Evolutionary conservation across 1,140 invertebrate species (phyloP).

Genomic region (Sycophila sp.): DNA sequence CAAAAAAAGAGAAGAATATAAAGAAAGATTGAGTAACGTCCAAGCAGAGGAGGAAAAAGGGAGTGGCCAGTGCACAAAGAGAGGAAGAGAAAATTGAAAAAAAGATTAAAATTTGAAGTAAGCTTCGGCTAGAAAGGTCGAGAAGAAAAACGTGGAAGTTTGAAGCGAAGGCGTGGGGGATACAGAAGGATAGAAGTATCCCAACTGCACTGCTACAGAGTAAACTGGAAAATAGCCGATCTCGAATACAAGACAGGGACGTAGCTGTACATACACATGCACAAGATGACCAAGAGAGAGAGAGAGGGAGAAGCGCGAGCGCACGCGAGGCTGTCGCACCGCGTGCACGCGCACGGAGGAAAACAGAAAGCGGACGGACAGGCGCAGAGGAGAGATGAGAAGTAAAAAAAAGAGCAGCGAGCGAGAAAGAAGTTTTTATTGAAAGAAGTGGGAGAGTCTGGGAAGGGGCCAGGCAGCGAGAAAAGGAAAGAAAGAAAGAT

Average conservation of each 20-base stretch:
- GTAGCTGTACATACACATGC: too few species aligned
- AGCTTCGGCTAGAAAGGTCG: constrained; percentile 18
- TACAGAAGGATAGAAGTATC: too few species aligned
- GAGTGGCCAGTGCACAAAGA: not conserved
- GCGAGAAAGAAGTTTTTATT: constrained; percentile 37
- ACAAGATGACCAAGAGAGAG: constrained; percentile 33
- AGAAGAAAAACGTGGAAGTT: constrained; percentile 34
- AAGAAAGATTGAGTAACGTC: not conserved
- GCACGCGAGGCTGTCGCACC: too few species aligned
- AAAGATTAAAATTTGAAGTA: not conserved
- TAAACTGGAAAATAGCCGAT: not conserved
- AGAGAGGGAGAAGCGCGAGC: constrained; percentile 30
- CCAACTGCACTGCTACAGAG: too few species aligned
- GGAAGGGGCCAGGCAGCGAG: constrained; percentile 6
- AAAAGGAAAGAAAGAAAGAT: constrained; percentile 39
- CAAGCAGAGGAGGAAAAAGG: not conserved
- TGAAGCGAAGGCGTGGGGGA: too few species aligned
- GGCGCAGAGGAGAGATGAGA: not conserved
- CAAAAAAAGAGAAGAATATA: too few species aligned
- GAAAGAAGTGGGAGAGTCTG: constrained; percentile 14
- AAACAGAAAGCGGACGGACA: constrained; percentile 2
- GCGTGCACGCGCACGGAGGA: too few species aligned
- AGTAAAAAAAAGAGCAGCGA: constrained; percentile 19
- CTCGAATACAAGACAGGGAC: not conserved
- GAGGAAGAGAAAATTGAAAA: not conserved